Evolutionary conservation across 2,888 invertebrate genomes (phyloP).

Genomic region (Nephrocerus scutellatus): DNA sequence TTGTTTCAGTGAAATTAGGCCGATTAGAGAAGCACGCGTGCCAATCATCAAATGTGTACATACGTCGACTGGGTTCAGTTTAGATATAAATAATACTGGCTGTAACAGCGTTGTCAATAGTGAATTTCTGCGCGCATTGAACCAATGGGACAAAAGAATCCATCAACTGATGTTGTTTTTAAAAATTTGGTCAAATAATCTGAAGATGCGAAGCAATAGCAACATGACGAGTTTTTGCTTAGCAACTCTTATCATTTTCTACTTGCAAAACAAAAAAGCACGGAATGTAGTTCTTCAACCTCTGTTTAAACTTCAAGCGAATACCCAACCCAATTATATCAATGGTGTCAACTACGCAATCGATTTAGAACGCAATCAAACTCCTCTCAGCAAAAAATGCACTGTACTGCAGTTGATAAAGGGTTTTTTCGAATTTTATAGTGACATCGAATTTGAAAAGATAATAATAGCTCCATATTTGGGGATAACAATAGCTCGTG

Average conservation of each 20-base stretch:
- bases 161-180: conserved; percentile 56
- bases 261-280: no score
- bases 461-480: conserved; percentile 58
- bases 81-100: conserved; percentile 69
- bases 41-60: conserved; percentile 73
- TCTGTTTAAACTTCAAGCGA: conserved; percentile 36
- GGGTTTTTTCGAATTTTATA: conserved; percentile 65
- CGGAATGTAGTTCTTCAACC: no score
- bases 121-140: conserved; percentile 55
- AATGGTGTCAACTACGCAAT: conserved; percentile 32
- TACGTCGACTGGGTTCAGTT: conserved; percentile 53
- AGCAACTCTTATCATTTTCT: conserved; percentile 60
- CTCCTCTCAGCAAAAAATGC: conserved; percentile 29
- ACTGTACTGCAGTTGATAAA: conserved; percentile 52
- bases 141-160: conserved; percentile 55
- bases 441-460: conserved; percentile 54
- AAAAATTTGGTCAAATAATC: conserved; percentile 66
- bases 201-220: conserved; percentile 47
- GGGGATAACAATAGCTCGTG: conserved; percentile 50
- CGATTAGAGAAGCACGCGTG: conserved; percentile 65
- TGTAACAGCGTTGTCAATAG: conserved; percentile 65
- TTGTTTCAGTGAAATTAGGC: conserved; percentile 56
- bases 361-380: conserved; percentile 26
- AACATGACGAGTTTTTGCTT: conserved; percentile 61
- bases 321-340: conserved; percentile 37